Conservation (phyloP, 2,113 vertebrate species). For the Actenoides hombroni region DNA sequence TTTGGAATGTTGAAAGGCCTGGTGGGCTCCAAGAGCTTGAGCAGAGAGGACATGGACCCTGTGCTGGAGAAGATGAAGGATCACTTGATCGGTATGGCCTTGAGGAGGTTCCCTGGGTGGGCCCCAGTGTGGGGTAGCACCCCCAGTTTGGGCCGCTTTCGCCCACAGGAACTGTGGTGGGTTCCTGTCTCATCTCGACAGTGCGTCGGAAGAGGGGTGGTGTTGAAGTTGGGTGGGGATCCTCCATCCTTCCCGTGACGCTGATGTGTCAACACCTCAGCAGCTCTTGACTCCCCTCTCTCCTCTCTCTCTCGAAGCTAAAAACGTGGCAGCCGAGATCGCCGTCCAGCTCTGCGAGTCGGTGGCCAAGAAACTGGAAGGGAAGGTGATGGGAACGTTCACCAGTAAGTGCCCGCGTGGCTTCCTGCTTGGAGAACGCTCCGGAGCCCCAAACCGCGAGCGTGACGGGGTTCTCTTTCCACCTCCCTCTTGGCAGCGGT, state of each 20-base stretch:
- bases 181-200: rapidly evolving
- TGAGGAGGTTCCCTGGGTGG: neutral
- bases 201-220: rapidly evolving
- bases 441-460: rapidly evolving
- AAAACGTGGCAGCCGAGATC: slow-evolving; percentile 97
- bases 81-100: slow-evolving; percentile 87
- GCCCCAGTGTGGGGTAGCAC: neutral
- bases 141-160: rapidly evolving
- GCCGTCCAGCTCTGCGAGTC: slow-evolving; percentile 92
- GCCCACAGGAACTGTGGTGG: neutral
- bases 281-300: neutral
- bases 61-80: slow-evolving; percentile 97
- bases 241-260: rapidly evolving
- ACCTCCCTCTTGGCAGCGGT: slow-evolving; percentile 78
- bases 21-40: slow-evolving; percentile 94
- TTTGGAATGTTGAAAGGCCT: slow-evolving; percentile 97
- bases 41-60: slow-evolving; percentile 88
- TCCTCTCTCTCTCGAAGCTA: slow-evolving; percentile 73
- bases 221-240: rapidly evolving
- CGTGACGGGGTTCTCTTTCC: rapidly evolving
- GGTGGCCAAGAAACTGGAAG: slow-evolving; percentile 95
- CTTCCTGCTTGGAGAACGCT: rapidly evolving
- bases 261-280: rapidly evolving
- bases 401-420: slow-evolving; percentile 83
- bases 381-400: slow-evolving; percentile 98